Base-by-base conservation (phyloP, 2,797 vertebrate species). In the Petrocephalus sullivani region DNA sequence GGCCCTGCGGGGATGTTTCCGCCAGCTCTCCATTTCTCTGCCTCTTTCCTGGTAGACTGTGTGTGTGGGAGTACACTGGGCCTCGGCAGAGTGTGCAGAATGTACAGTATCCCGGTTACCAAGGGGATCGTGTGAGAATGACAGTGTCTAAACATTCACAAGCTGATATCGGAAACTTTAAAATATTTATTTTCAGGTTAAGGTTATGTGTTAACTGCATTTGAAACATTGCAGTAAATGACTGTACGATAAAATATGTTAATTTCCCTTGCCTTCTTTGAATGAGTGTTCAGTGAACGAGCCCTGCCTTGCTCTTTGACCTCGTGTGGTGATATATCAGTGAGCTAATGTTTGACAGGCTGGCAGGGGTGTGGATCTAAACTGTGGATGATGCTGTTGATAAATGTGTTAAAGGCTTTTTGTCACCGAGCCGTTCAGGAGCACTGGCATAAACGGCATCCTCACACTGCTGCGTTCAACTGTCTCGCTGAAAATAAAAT, bases 61-160 rank as follows among this genome's bases (percentile, higher is more conserved):
- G 28, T 86, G 10, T 85, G 28, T 37, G 57, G 78, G 9, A 49
- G 78, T 56, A 6, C 67, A 60, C 41, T 28, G 46, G 19, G 3
- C 23, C 58, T 21, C n/a, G n/a, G 83, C 51, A 23, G 75, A 56
- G 64, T 21, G 87, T 33, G 46, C 53, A 87, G 37, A 3, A 58
- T 21, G 88, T 33, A 64, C 67, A 88, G 71, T 90, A 88, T 87
- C 85, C 82, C 51, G 78, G 37, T 78, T 81, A 75, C 19, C 57
- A 9, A 9, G 75, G 53, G 86, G 49, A 21, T 84, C 71, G n/a
- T 64, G 8, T 23, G 58, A n/a, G 41, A 41, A 75, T 21, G 75
- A 8, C 53, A 9, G 14, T 71, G 41, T 57, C 71, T 87, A 89
- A 87, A 89, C 86, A 85, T 87, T 88, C 67, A 67, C 83, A 75